phyloP scores from a whole-genome alignment of 2,113 vertebrate genomes.

The Poeciliopsis retropinna region DNA sequence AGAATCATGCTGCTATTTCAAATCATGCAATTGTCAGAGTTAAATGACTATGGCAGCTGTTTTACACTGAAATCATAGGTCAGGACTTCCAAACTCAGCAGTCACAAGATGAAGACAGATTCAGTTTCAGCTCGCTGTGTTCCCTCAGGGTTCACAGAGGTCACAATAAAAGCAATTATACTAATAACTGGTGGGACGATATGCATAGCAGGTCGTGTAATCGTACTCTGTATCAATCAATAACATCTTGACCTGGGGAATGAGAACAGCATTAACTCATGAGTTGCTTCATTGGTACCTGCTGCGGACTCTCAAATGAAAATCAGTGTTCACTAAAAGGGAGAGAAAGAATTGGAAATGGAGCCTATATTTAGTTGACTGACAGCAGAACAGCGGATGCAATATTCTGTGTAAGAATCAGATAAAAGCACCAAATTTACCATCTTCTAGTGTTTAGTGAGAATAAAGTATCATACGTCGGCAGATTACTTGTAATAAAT shows the following conservation, averaged over 20 bases:
- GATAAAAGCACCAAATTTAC: slow-evolving; percentile 25
- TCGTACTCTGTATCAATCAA: slow-evolving; percentile 71
- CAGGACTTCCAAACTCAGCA: slow-evolving; percentile 41
- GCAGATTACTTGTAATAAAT: slow-evolving; percentile 42
- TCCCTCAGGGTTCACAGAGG: slow-evolving; percentile 58
- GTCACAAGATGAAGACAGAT: slow-evolving; percentile 22
- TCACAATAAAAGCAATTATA: slow-evolving; percentile 62
- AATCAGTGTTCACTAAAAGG: slow-evolving; percentile 44
- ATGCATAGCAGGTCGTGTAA: slow-evolving; percentile 65
- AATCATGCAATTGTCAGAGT: slow-evolving; percentile 36
- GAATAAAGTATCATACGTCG: slow-evolving; percentile 37
- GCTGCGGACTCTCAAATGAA: slow-evolving; percentile 60
- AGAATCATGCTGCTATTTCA: slow-evolving; percentile 39
- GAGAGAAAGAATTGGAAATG: not conserved
- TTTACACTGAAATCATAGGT: slow-evolving; percentile 56
- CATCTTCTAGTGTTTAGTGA: slow-evolving; percentile 22
- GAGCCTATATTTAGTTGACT: slow-evolving; percentile 11
- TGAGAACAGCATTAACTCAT: slow-evolving; percentile 49
- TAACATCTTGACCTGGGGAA: slow-evolving; percentile 68
- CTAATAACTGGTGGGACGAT: slow-evolving; percentile 56
- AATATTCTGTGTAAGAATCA: slow-evolving; percentile 1
- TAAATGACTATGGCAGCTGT: slow-evolving; percentile 42
- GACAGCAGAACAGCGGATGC: slow-evolving; percentile 29
- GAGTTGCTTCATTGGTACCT: slow-evolving; percentile 45
- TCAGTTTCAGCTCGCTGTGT: slow-evolving; percentile 10